phyloP scores from a whole-genome alignment of 92 coral and sea anemone genomes.

The Palythoa caribaeorum region DNA sequence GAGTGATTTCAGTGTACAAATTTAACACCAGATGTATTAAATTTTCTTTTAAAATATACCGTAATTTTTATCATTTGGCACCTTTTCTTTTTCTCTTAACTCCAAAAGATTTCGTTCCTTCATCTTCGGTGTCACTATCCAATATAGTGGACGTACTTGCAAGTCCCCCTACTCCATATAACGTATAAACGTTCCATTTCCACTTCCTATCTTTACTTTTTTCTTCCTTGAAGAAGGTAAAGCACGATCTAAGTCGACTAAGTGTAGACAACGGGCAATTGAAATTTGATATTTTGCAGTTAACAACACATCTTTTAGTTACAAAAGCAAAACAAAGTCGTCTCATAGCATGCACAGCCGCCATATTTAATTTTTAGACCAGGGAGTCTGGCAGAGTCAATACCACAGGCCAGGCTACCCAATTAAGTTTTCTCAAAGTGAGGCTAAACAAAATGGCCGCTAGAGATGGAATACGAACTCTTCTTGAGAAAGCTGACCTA shows the following conservation, averaged over 20 bases:
- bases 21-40: not conserved
- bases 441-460: constrained; percentile 21
- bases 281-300: not conserved
- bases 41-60: not conserved
- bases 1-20: not conserved
- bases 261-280: not conserved
- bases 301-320: not conserved
- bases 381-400: not conserved
- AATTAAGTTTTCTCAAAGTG: not conserved
- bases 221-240: not conserved
- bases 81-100: not conserved
- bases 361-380: not conserved
- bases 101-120: not conserved
- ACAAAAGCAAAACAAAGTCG: not conserved
- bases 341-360: not conserved
- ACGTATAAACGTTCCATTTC: not conserved
- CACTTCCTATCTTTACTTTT: not conserved
- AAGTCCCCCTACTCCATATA: not conserved
- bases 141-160: not conserved
- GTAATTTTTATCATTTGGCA: not conserved
- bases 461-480: constrained; percentile 14
- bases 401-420: not conserved
- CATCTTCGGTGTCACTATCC: not conserved
- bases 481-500: constrained; percentile 3
- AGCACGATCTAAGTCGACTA: not conserved